Evolutionary conservation across 2,888 invertebrate genomes (phyloP).

Genomic region (Argyresthia goedartella): DNA sequence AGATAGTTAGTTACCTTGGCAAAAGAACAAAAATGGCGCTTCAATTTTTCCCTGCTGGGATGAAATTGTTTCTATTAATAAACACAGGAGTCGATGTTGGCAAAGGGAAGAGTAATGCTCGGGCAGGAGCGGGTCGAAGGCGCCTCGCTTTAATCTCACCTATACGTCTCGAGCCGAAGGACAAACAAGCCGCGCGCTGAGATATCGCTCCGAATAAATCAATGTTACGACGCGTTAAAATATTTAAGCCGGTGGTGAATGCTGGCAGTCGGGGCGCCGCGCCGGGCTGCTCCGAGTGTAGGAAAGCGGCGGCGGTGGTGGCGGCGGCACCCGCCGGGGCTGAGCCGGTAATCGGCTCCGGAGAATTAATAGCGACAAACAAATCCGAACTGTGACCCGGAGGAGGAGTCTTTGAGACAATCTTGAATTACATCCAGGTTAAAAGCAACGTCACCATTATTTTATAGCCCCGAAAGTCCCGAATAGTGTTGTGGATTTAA

Average conservation of each 20-base stretch:
- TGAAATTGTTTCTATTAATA: slow-evolving; percentile 35
- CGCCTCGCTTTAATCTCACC: slow-evolving; percentile 50
- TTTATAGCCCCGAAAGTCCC: too few species aligned
- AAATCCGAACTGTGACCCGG: not conserved
- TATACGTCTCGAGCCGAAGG: slow-evolving; percentile 62
- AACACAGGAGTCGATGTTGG: slow-evolving; percentile 28
- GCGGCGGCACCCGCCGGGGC: slow-evolving; percentile 1
- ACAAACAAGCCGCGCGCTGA: slow-evolving; percentile 66
- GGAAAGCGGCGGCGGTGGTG: slow-evolving; percentile 23
- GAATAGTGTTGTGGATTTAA: too few species aligned
- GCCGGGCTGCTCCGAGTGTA: slow-evolving; percentile 34
- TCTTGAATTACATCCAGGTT: too few species aligned
- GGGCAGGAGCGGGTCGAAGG: slow-evolving; percentile 34
- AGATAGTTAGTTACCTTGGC: not conserved
- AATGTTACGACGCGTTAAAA: slow-evolving; percentile 70
- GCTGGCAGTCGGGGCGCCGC: slow-evolving; percentile 19
- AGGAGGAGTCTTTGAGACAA: too few species aligned
- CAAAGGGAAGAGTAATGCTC: slow-evolving; percentile 29
- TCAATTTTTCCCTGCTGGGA: slow-evolving; percentile 11
- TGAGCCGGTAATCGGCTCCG: slow-evolving; percentile 1
- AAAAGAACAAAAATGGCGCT: not conserved
- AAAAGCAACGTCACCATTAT: too few species aligned
- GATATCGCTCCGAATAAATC: slow-evolving; percentile 67
- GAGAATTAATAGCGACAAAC: slow-evolving; percentile 3
- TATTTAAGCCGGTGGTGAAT: slow-evolving; percentile 69